These are phyloP conservation scores for Fabriciana adippe DNA, from an alignment of 2,888 invertebrate genomes.

Conservation along the genomic window DNA sequence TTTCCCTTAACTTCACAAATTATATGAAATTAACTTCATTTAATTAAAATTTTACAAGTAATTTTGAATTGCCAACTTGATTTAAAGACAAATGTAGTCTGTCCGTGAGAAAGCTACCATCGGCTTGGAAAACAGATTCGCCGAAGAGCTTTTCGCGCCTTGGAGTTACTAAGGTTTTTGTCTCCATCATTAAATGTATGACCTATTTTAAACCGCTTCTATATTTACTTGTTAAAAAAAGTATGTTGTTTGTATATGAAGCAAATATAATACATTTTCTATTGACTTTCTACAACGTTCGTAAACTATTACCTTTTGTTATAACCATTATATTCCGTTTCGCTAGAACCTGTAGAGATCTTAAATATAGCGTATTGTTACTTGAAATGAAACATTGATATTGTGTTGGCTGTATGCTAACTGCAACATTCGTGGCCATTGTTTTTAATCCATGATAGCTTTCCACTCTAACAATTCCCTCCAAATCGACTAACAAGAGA, in stretches of 20 bases:
- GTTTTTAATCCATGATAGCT: constrained; percentile 32
- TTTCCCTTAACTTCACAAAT: too few relatives aligned
- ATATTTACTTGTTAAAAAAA: neutral
- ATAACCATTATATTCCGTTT: constrained; percentile 57
- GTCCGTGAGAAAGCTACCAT: too few relatives aligned
- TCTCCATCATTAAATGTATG: too few relatives aligned
- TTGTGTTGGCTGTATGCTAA: constrained; percentile 16
- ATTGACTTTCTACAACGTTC: constrained; percentile 1
- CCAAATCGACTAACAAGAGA: constrained; percentile 21
- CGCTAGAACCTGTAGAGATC: constrained; percentile 39
- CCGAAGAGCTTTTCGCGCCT: too few relatives aligned
- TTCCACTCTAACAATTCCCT: constrained; percentile 32
- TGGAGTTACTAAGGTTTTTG: too few relatives aligned
- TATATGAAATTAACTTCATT: too few relatives aligned
- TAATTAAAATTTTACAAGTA: too few relatives aligned
- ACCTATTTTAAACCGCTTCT: neutral
- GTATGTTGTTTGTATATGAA: neutral
- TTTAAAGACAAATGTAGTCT: too few relatives aligned
- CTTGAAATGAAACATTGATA: constrained; percentile 28
- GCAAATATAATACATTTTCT: neutral
- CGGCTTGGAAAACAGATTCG: too few relatives aligned
- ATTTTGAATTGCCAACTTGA: too few relatives aligned
- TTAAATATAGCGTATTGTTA: constrained; percentile 26
- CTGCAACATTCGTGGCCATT: constrained; percentile 27
- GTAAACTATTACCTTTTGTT: constrained; percentile 38